Evolutionary conservation across 1,140 invertebrate species (phyloP).

Genomic region (Akabosia matsudoensis): DNA sequence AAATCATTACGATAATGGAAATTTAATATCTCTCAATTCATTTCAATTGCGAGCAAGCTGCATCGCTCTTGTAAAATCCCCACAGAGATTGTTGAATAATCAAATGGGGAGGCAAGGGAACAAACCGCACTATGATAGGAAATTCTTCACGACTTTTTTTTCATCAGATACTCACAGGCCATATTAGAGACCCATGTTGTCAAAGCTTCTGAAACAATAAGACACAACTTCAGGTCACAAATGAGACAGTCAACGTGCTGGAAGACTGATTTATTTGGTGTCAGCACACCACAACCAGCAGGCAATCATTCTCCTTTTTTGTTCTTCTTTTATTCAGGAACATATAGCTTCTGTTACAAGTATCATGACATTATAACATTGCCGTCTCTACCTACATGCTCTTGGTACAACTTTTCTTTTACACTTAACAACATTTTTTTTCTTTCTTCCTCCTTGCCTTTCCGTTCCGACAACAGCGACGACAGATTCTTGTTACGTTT

Average conservation of each 20-base stretch:
- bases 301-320: constrained; percentile 1
- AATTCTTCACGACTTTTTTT: background rate
- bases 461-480: background rate
- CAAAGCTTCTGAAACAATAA: background rate
- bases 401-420: no score
- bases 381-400: no score
- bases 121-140: background rate
- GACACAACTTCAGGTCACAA: constrained; percentile 23
- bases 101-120: background rate
- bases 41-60: no score
- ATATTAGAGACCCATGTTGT: background rate
- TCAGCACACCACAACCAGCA: constrained; percentile 19
- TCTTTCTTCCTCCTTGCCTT: background rate
- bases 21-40: background rate
- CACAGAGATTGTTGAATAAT: constrained; percentile 9
- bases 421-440: background rate
- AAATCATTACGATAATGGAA: background rate
- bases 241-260: constrained; percentile 21
- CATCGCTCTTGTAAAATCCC: no score
- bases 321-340: background rate
- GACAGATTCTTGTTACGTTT: background rate
- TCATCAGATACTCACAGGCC: no score
- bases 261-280: constrained; percentile 25
- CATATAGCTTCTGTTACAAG: no score
- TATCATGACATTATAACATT: no score